Conservation (phyloP, 1,140 invertebrate species). For the Zophobas morio region DNA sequence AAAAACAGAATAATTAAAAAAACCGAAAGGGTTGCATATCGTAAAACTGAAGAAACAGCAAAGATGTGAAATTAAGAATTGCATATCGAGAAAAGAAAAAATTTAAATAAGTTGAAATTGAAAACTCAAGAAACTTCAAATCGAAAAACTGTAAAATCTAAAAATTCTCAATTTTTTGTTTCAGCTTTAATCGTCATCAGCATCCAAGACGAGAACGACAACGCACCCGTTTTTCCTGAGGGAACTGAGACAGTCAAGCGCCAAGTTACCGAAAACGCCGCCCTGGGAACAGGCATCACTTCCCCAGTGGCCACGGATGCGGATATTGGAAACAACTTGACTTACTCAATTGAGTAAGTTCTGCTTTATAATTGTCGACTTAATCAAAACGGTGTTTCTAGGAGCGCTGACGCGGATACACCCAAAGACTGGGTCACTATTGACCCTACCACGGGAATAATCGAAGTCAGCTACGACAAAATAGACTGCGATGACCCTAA, state of each 20-base stretch:
- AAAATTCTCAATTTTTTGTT: constrained; percentile 49
- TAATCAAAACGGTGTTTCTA: constrained; percentile 45
- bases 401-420: constrained; percentile 65
- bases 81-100: too few species aligned
- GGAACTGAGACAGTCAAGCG: constrained; percentile 63
- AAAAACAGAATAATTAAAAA: too few species aligned
- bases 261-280: constrained; percentile 65
- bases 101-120: neutral
- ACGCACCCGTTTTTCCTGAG: constrained; percentile 68
- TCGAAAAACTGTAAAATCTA: too few species aligned
- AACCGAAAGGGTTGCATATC: too few species aligned
- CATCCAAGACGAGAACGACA: constrained; percentile 72
- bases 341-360: constrained; percentile 62
- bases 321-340: constrained; percentile 66
- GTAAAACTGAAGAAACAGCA: too few species aligned
- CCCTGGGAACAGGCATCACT: constrained; percentile 66
- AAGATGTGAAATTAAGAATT: too few species aligned
- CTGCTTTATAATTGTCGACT: neutral
- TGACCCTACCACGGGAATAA: constrained; percentile 66
- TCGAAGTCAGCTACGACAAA: constrained; percentile 60
- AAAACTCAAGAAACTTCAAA: too few species aligned
- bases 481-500: constrained; percentile 70
- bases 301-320: constrained; percentile 70
- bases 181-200: constrained; percentile 69
- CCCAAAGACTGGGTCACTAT: constrained; percentile 66